These are phyloP conservation scores for Drosophila truncata DNA, from an alignment of 1,140 invertebrate species.

Conservation along the genomic window DNA sequence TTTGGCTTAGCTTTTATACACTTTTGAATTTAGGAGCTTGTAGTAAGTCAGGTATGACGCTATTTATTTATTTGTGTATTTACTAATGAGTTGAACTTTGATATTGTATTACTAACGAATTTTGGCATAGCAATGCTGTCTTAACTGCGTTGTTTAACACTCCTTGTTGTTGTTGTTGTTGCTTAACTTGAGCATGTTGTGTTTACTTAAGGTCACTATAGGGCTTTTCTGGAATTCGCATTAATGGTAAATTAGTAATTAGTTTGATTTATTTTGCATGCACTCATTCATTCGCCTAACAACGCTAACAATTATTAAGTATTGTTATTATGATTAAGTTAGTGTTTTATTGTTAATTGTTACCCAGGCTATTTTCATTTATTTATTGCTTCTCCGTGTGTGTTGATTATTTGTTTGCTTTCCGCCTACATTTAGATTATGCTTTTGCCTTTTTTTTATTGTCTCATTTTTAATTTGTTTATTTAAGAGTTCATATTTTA, in stretches of 20 bases:
- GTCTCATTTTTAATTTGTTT: neutral
- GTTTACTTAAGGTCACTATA: slow-evolving; percentile 7
- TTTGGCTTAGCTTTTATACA: neutral
- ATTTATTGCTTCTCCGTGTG: slow-evolving; percentile 13
- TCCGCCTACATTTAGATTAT: neutral
- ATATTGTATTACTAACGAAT: slow-evolving; percentile 3
- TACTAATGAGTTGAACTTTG: slow-evolving; percentile 6
- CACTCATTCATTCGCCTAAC: neutral
- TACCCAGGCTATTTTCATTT: slow-evolving; percentile 13
- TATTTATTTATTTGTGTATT: slow-evolving; percentile 5
- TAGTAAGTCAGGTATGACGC: neutral
- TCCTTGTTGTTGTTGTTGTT: neutral
- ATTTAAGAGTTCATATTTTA: neutral
- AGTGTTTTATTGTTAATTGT: slow-evolving; percentile 6
- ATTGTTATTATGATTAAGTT: neutral
- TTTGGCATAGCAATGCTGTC: neutral
- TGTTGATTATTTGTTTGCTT: neutral
- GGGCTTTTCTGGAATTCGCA: neutral
- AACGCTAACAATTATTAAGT: neutral
- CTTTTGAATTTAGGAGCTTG: neutral
- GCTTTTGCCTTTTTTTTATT: slow-evolving; percentile 6
- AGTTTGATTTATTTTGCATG: slow-evolving; percentile 8
- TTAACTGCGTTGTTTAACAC: neutral
- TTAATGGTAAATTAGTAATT: neutral
- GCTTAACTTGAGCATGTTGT: slow-evolving; percentile 10